Base-by-base conservation (phyloP, 1,140 invertebrate species). In the Diorhabda sublineata region DNA sequence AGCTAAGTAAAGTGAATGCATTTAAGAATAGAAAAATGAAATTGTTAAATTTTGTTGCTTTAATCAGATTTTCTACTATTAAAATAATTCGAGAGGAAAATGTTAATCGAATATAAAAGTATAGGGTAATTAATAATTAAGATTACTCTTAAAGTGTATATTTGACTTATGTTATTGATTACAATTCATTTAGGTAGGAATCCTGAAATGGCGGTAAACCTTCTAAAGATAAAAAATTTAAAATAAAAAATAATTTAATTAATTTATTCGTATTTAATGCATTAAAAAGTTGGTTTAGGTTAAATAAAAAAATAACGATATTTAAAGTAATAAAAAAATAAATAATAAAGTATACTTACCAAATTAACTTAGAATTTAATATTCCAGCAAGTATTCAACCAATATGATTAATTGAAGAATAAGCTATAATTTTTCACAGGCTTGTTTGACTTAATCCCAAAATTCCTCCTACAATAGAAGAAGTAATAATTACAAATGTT, bases 161-260 rank as follows among this genome's bases (percentile, higher is more conserved):
- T 76, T 52, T 81, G 81, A 77, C 72, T 79, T 69, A 71, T 65
- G 73, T 76, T 76, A 78, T 84, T 80, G 75, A 84, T 83, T 69
- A 81, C 76, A 72, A 85, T 69, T 82, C 82, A 85, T 83, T 85
- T 85, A 45, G 83, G 81, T 7, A 85, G 74, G 81, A 85, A 85
- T 81, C 82, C 84, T 72, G 85, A 74, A 78, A 85, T 3, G 84
- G 83, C 0, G 83, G 84, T 71, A 85, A 74, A 64, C 84, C 83
- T 3, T 82, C 82, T 79, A 85, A 76, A 47, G 82, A 85, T 73
- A 85, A 70, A 77, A 85, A 82, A 80, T 83, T 83, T 75, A 82
- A 75, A 67, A 81, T 75, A 72, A 84, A 72, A 43, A 75, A 77
- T 73, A 84, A 79, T 82, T 84, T 83, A 59, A 76, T 72, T 66